These are phyloP conservation scores for Loxodonta africana DNA, from an alignment of 2,113 vertebrate species.

Conservation along the genomic window DNA sequence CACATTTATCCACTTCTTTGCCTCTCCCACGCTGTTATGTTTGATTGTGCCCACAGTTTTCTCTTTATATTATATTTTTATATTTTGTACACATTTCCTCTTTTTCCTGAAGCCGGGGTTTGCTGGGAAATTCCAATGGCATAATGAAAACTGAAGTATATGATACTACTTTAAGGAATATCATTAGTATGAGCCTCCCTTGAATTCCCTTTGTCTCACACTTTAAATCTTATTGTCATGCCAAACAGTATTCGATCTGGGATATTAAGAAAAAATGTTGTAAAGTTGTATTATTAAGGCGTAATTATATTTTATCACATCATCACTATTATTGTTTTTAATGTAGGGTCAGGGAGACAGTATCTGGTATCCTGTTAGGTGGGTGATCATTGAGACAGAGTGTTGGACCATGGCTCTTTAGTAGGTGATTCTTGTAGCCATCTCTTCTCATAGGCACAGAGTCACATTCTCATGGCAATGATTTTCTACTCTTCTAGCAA, in stretches of 20 bases:
- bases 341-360: not conserved
- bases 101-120: constrained; percentile 41
- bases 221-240: constrained; percentile 24
- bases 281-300: not conserved
- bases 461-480: not conserved
- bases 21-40: constrained; percentile 77
- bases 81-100: constrained; percentile 60
- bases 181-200: not conserved
- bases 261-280: constrained; percentile 20
- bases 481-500: constrained; percentile 35
- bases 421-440: not conserved
- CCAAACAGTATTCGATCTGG: not conserved
- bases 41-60: constrained; percentile 66
- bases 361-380: not conserved
- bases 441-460: not conserved
- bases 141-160: not conserved
- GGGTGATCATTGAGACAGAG: not conserved
- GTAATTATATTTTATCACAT: not conserved
- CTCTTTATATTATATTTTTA: constrained; percentile 78
- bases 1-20: constrained; percentile 50
- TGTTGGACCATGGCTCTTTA: not conserved
- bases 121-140: constrained; percentile 43
- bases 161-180: not conserved
- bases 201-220: constrained; percentile 20
- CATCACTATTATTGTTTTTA: not conserved